Conservation (phyloP, 2,797 vertebrate genomes). For the Malurus splendens region DNA sequence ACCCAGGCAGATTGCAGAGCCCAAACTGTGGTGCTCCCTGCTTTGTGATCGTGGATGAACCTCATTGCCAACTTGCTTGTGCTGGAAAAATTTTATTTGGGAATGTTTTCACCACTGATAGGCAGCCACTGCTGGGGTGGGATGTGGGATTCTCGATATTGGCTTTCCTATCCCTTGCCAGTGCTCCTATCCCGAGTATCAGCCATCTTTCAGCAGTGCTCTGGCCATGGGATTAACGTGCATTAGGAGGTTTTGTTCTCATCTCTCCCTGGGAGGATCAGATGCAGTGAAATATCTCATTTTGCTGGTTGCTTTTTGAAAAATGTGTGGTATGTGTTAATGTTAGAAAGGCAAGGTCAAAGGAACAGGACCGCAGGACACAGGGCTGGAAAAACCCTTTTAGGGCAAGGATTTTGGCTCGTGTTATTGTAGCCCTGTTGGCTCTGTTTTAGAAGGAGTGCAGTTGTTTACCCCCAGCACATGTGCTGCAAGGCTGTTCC, state of each 20-base stretch:
- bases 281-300: constrained; percentile 40
- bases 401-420: background rate
- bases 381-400: background rate
- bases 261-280: constrained; percentile 39
- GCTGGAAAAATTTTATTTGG: background rate
- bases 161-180: background rate
- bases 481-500: background rate
- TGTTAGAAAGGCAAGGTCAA: constrained; percentile 48
- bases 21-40: background rate
- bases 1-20: background rate
- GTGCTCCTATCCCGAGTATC: background rate
- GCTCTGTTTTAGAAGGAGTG: background rate
- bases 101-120: background rate
- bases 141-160: background rate
- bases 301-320: constrained; percentile 39
- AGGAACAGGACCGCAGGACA: background rate
- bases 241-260: constrained; percentile 50
- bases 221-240: constrained; percentile 24
- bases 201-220: constrained; percentile 35
- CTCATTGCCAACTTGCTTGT: background rate
- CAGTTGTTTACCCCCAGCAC: constrained; percentile 11
- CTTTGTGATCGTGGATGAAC: background rate
- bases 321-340: constrained; percentile 44
- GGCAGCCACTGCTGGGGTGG: background rate
- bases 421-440: background rate